Evolutionary conservation across 2,888 invertebrate genomes (phyloP).

Genomic region (Tuta absoluta): DNA sequence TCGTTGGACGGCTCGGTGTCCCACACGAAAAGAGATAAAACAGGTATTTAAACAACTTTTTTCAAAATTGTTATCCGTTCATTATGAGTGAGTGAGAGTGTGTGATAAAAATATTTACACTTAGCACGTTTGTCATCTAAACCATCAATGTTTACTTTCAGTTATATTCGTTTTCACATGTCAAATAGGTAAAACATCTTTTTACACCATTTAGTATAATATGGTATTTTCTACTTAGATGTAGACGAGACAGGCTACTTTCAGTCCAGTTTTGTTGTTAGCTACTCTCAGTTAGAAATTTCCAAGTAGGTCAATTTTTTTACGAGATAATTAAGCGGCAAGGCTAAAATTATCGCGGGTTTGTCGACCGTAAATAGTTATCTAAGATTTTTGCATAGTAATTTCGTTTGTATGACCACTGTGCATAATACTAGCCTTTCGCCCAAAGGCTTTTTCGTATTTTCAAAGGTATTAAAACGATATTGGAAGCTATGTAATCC

Average conservation of each 20-base stretch:
- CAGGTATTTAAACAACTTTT: no score
- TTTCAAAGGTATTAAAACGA: background rate
- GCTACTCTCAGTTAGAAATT: slow-evolving; percentile 11
- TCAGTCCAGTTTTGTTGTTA: background rate
- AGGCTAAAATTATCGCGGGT: slow-evolving; percentile 2
- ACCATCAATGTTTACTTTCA: background rate
- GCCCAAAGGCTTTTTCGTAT: background rate
- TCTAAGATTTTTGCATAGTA: slow-evolving; percentile 5
- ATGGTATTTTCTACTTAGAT: background rate
- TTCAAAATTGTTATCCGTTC: no score
- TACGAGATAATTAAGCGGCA: slow-evolving; percentile 15
- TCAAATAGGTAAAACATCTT: background rate
- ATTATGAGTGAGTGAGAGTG: no score
- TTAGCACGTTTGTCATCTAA: no score
- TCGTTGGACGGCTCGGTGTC: no score
- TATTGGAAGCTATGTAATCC: background rate
- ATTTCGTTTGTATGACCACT: background rate
- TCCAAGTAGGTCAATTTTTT: slow-evolving; percentile 12
- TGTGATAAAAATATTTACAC: no score
- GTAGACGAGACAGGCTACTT: slow-evolving; percentile 18
- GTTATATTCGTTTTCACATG: background rate
- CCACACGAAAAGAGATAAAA: no score
- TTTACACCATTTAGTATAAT: background rate
- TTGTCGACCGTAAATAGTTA: slow-evolving; percentile 5
- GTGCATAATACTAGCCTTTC: background rate